phyloP scores from a whole-genome alignment of 2,113 vertebrate genomes.

The Hypocryptadius cinnamomeus region DNA sequence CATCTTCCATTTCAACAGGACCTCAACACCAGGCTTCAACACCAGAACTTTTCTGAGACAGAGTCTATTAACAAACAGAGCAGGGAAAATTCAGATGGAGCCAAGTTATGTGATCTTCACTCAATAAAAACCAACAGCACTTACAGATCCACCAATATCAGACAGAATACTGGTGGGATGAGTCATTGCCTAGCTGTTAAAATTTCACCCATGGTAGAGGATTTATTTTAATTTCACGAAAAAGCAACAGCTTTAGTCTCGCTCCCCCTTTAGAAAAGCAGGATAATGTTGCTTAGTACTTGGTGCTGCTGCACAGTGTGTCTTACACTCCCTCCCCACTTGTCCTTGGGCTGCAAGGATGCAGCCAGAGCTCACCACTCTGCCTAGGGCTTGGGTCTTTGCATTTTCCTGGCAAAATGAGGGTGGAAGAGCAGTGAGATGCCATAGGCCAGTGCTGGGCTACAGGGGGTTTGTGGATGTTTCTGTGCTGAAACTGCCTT shows the following conservation, averaged over 20 bases:
- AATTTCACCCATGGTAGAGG: not conserved
- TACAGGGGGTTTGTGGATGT: not conserved
- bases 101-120: not conserved
- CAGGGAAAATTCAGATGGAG: not conserved
- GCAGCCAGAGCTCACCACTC: not conserved
- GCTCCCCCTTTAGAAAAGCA: not conserved
- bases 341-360: not conserved
- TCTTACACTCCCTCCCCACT: not conserved
- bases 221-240: not conserved
- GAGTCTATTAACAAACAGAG: not conserved
- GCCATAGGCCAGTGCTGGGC: not conserved
- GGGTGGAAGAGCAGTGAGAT: not conserved
- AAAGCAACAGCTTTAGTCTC: not conserved
- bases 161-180: not conserved
- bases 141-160: not conserved
- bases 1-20: not conserved
- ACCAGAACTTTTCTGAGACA: not conserved
- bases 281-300: not conserved
- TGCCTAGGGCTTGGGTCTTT: not conserved
- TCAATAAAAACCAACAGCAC: not conserved
- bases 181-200: not conserved
- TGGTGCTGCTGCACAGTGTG: not conserved
- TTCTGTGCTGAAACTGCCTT: not conserved
- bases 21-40: not conserved
- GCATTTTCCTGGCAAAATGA: not conserved